These are phyloP conservation scores for Panopea generosa DNA, from an alignment of 2,888 invertebrate genomes.

Conservation along the genomic window DNA sequence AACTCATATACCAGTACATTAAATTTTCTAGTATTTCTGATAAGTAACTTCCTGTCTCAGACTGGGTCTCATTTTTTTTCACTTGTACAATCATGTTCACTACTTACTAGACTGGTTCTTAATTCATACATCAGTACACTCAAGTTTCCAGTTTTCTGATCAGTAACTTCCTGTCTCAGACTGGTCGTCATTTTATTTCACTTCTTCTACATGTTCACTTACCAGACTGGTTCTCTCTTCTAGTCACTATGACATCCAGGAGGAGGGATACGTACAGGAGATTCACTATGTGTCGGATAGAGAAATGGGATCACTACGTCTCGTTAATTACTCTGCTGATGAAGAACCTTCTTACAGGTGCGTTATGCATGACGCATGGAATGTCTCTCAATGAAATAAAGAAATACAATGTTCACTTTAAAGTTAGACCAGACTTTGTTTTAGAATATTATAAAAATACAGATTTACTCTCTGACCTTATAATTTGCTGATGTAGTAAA, in stretches of 20 bases:
- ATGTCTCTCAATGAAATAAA: too few relatives aligned
- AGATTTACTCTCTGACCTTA: too few relatives aligned
- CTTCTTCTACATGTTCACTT: too few relatives aligned
- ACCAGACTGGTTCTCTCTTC: too few relatives aligned
- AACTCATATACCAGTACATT: background rate
- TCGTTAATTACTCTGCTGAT: slow-evolving; percentile 61
- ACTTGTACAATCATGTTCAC: too few relatives aligned
- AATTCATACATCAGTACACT: background rate
- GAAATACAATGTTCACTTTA: too few relatives aligned
- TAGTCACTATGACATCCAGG: slow-evolving; percentile 73
- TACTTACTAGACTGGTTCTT: background rate
- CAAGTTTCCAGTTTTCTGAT: background rate
- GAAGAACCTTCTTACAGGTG: slow-evolving; percentile 55
- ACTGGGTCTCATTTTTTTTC: too few relatives aligned
- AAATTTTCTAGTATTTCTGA: background rate
- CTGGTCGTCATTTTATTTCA: too few relatives aligned
- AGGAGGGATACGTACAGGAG: slow-evolving; percentile 71
- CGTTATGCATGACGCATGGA: slow-evolving; percentile 54
- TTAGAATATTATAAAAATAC: too few relatives aligned
- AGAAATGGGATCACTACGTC: slow-evolving; percentile 64
- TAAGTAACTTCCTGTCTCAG: background rate
- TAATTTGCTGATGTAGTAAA: too few relatives aligned
- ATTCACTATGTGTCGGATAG: slow-evolving; percentile 74
- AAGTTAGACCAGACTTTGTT: too few relatives aligned
- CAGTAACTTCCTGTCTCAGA: too few relatives aligned